Evolutionary conservation across 37 sponge, comb jelly and placozoan genomes (phyloP), one percentile per base, ranked within the genome.

Genomic region (Halichondria panicea): DNA sequence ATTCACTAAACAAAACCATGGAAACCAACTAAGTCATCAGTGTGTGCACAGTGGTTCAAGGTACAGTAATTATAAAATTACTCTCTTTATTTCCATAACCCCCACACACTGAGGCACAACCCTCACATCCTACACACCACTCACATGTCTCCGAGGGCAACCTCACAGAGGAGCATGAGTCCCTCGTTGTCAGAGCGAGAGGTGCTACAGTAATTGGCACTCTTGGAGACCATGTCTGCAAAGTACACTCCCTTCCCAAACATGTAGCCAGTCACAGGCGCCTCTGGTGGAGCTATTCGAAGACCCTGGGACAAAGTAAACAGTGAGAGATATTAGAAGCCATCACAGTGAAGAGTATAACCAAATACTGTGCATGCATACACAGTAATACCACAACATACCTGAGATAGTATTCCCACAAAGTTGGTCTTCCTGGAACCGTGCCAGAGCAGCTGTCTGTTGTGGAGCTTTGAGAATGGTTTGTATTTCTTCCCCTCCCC

Each of bases 191-290:
- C 55, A 25, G 68, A 18, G 35, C 50, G 73, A 22, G 71, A 71
- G 25, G 96, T 91, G 63, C 73, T 63, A 61, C 99, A 98, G 55
- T 98, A 98, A 76, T 98, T 98, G 52, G 96, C 96, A 71, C 88
- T 87, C 89, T 97, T 78, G 54, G 79, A 78, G 44, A 88, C 89
- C 88, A 84, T 89, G 54, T 89, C 98, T 31, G 99, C 96, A 79
- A 98, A 98, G 77, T 98, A 98, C 32, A 98, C 91, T 28, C 99
- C 99, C 57, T 98, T 98, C 31, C 99, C 99, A 84, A 98, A 98
- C 99, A 98, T 98, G 89, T 98, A 98, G 5, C 99, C 99, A 42
- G 96, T 95, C 32, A 85, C 87, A 15, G 99, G 99, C 21, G 99
- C 99, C 73, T 98, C 99, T 21, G 99, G 99, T 22, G 99, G 99